A percentile compares a stretch with the other conserved stretches of the same genome.
Conservation (phyloP, 1,140 invertebrate genomes). For the Adelges cooleyi region DNA sequence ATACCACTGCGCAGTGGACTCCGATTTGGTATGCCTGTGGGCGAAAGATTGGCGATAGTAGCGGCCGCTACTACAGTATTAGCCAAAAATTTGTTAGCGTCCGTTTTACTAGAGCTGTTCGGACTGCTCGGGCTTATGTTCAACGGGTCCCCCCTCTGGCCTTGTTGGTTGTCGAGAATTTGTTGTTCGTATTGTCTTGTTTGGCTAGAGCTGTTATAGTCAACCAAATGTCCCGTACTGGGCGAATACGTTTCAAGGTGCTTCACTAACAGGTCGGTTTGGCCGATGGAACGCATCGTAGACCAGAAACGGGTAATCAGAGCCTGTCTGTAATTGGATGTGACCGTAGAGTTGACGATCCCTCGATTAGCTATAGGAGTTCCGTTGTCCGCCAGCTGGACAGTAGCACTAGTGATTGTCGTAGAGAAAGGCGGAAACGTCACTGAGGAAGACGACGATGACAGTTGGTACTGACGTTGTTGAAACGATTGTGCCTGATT, state of each 20-base stretch:
- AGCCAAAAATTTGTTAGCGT: not conserved
- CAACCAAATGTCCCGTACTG: slow-evolving; percentile 38
- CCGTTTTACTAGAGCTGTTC: not conserved
- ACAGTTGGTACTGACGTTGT: slow-evolving; percentile 6
- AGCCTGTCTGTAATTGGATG: slow-evolving; percentile 55
- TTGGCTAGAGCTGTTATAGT: not conserved
- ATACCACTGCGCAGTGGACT: slow-evolving; percentile 52
- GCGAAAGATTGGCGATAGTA: not conserved
- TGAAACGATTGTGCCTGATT: not conserved
- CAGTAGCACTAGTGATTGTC: not conserved
- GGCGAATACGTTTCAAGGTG: slow-evolving; percentile 62
- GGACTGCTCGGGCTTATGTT: not conserved
- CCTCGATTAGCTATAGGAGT: too few species aligned
- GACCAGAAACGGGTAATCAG: slow-evolving; percentile 61
- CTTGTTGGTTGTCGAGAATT: not conserved
- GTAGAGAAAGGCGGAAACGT: not conserved
- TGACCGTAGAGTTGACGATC: slow-evolving; percentile 47
- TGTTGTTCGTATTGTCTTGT: not conserved
- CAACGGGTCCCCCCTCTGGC: too few species aligned
- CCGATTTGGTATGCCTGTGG: not conserved
- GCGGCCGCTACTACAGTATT: not conserved
- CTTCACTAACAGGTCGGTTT: slow-evolving; percentile 56
- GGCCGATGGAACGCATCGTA: slow-evolving; percentile 49
- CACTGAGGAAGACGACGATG: not conserved
- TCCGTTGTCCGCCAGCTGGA: too few species aligned